Percentiles rank a stretch among this genome's conserved stretches.
Conservation (phyloP, 2,113 vertebrate species). For the Zingel zingel region DNA sequence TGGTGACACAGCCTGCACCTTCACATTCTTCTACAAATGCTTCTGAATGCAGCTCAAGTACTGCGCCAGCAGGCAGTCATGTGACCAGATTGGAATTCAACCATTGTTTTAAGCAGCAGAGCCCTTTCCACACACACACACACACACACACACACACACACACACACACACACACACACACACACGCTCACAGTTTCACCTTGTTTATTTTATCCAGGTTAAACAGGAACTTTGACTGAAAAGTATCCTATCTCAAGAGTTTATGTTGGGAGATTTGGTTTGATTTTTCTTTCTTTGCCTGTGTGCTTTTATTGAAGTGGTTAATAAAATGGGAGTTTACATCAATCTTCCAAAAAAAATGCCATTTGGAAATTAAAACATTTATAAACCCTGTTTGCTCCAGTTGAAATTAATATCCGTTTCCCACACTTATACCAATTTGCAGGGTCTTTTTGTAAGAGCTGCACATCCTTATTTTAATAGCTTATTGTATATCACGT, state of each 20-base stretch:
- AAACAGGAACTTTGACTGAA: constrained; percentile 62
- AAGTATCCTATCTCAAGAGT: constrained; percentile 46
- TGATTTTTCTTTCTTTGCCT: constrained; percentile 23
- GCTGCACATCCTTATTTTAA: constrained; percentile 28
- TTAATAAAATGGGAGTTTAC: constrained; percentile 12
- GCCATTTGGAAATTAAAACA: constrained; percentile 2
- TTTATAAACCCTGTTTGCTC: background rate
- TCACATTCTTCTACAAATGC: constrained; percentile 68
- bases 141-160: constrained; percentile 5
- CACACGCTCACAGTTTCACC: constrained; percentile 10
- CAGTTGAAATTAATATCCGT: background rate
- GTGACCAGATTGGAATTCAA: constrained; percentile 83
- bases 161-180: background rate
- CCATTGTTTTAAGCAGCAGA: constrained; percentile 80
- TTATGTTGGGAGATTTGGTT: constrained; percentile 46
- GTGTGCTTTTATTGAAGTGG: constrained; percentile 32
- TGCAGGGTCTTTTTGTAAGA: background rate
- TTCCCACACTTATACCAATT: background rate
- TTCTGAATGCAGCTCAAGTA: constrained; percentile 65
- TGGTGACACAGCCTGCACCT: constrained; percentile 60
- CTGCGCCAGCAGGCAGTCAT: constrained; percentile 76
- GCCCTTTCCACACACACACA: constrained; percentile 46
- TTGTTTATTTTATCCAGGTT: constrained; percentile 62
- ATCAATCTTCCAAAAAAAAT: background rate
- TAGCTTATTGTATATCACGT: constrained; percentile 35